Conservation (phyloP, 2,113 vertebrate species). For the Etia nguti region DNA sequence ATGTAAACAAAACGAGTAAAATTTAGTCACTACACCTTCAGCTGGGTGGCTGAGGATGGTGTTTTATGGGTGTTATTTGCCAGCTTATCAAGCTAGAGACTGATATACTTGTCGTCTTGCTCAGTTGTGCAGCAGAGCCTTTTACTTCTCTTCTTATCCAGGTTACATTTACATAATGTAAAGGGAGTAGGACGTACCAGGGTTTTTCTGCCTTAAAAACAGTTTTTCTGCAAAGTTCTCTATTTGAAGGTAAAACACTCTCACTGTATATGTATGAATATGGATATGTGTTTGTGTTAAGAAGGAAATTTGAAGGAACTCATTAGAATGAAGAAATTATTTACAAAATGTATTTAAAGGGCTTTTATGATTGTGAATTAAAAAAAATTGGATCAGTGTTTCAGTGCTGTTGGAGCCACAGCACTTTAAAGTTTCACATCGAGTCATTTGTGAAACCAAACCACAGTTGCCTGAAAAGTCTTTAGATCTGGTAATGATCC, state of each 20-base stretch:
- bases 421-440: neutral
- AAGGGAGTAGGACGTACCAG: neutral
- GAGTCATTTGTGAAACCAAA: neutral
- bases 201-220: neutral
- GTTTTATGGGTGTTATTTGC: neutral
- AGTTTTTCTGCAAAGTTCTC: too few relatives aligned
- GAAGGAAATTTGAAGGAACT: neutral
- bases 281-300: neutral
- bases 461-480: neutral
- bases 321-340: neutral
- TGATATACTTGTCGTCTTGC: neutral
- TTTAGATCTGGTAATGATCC: neutral
- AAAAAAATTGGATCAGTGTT: neutral
- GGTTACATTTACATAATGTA: neutral
- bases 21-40: neutral
- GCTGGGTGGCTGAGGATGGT: neutral
- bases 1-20: neutral
- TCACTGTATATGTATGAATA: too few relatives aligned
- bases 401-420: neutral
- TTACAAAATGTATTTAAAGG: neutral
- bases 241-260: too few relatives aligned
- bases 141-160: neutral
- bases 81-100: neutral
- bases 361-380: neutral
- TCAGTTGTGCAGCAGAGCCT: neutral